These are phyloP conservation scores for Scrobipalpa costella DNA, from an alignment of 2,888 invertebrate species.

Conservation along the genomic window DNA sequence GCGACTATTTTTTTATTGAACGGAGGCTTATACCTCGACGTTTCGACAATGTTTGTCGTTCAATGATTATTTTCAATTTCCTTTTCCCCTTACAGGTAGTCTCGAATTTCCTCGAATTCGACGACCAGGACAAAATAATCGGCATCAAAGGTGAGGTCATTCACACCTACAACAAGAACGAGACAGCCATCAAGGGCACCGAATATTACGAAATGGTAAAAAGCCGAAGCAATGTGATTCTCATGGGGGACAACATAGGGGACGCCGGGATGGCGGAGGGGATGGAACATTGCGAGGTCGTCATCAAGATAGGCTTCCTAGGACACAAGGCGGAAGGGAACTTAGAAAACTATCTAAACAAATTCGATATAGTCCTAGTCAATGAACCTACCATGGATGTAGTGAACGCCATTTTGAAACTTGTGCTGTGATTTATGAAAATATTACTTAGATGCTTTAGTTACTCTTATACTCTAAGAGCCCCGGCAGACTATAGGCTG, in stretches of 20 bases:
- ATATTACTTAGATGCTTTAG: slow-evolving; percentile 10
- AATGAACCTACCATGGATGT: slow-evolving; percentile 91
- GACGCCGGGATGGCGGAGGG: slow-evolving; percentile 97
- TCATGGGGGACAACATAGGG: slow-evolving; percentile 96
- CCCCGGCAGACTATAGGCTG: too few species aligned
- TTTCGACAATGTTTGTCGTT: too few species aligned
- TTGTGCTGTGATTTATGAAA: slow-evolving; percentile 57
- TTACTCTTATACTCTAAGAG: slow-evolving; percentile 2
- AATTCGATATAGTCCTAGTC: slow-evolving; percentile 94
- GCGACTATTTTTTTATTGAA: too few species aligned
- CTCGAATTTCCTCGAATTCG: slow-evolving; percentile 91
- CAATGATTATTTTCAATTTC: too few species aligned
- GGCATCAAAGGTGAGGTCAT: slow-evolving; percentile 91
- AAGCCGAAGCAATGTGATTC: slow-evolving; percentile 88
- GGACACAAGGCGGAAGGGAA: slow-evolving; percentile 88
- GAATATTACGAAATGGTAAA: slow-evolving; percentile 89
- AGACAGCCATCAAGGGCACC: slow-evolving; percentile 88
- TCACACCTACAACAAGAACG: slow-evolving; percentile 97
- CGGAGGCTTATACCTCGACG: too few species aligned
- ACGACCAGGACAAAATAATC: slow-evolving; percentile 81
- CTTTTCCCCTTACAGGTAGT: slow-evolving; percentile 79
- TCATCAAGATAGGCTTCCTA: slow-evolving; percentile 95
- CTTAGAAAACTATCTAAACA: slow-evolving; percentile 86
- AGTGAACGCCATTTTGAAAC: slow-evolving; percentile 64
- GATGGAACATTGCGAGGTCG: slow-evolving; percentile 85